Base-by-base conservation (phyloP, 1,140 invertebrate species). In the Luehdorfia chinensis region DNA sequence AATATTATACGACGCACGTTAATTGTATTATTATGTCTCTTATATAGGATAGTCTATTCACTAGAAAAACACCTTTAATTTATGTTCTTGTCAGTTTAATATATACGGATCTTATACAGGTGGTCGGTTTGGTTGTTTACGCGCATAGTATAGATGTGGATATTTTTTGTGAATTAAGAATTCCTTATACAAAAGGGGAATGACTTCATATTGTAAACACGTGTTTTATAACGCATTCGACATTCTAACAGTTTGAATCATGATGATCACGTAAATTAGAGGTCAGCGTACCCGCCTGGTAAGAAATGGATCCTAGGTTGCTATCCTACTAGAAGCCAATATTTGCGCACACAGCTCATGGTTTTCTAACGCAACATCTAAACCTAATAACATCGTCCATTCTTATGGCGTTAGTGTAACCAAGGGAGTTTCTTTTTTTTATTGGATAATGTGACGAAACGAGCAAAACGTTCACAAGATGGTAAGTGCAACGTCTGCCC, bases 1-100 rank as follows among this genome's bases (percentile, higher is more conserved):
- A 51, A 51, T 45, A 55, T 62, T 48, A 58, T 50, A 52, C 44
- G 50, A 57, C 55, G 13, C 41, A 55, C 33, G 12, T 53, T 56
- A 50, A 48, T 54, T 54, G 23, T 41, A 37, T 25, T 41, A 49
- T 59, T 54, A 43, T 47, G 33, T 55, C 34, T 46, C 34, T 28
- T 39, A 60, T 48, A 51, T 16, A 5, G 15, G 21, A 41, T 31
- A 47, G 21, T 27, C 25, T 47, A 37, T 14, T 45, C 5, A 33
- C 44, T 5, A 27, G 36, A 55, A 43, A 53, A 60, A 56, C 25
- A 47, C 36, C 13, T 47, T 31, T 59, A 53, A 50, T 55, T 55
- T 50, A 63, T 36, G 30, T 52, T 15, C 19, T 19, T 39, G 34
- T 53, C 19, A 18, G 46, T 31, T 43, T 11, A 16, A 28, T 16